Evolutionary conservation across 2,113 vertebrate species (phyloP), one percentile per base, ranked within the genome.

Genomic region (Climacteris rufus): DNA sequence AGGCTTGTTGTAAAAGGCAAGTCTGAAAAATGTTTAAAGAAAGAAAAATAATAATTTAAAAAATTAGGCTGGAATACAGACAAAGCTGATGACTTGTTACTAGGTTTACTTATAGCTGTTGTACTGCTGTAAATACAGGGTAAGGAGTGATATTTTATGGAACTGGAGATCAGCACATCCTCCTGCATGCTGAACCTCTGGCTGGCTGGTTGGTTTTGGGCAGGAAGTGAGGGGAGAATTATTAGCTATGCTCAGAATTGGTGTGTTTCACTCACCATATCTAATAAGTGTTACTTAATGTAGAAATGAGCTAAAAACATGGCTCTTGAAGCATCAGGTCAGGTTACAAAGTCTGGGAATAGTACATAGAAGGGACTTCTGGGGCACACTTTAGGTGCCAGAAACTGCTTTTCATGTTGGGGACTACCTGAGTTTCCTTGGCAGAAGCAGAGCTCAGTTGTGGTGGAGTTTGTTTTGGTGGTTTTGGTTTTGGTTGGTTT

Each of bases 311-410:
- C 12, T 56, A 57, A 59, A 78, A 71, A 2, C 14, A n/a, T 24
- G 0, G 0, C 10, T 23, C 44, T 57, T 2, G 0, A 11, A 66
- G 71, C 10, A 9, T 22, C 1, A 1, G 42, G 28, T 89, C 22
- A 24, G 57, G 50, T 57, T 90, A 65, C 31, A 49, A 68, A 72
- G 19, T 50, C 40, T 71, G 30, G 39, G 30, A 69, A 39, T 10
- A 33, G 19, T 13, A 50, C 0, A 0, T 57, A 75, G 63, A 50
- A 91, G 50, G 59, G 56, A 85, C 80, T 91, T 87, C 85, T 83
- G 52, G 42, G 59, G 35, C 40, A 54, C 9, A 56, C 27, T 12
- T 54, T 31, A 52, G 44, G 9, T 57, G 40, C 54, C 54, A 78
- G 56, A 0, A 0, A 12, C 56, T 89, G 42, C 40, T 94, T 92